A percentile compares a stretch with the other conserved stretches of the same genome.
These are phyloP conservation scores for Acanthisitta chloris DNA, from an alignment of 2,113 vertebrate genomes.

Conservation along the genomic window DNA sequence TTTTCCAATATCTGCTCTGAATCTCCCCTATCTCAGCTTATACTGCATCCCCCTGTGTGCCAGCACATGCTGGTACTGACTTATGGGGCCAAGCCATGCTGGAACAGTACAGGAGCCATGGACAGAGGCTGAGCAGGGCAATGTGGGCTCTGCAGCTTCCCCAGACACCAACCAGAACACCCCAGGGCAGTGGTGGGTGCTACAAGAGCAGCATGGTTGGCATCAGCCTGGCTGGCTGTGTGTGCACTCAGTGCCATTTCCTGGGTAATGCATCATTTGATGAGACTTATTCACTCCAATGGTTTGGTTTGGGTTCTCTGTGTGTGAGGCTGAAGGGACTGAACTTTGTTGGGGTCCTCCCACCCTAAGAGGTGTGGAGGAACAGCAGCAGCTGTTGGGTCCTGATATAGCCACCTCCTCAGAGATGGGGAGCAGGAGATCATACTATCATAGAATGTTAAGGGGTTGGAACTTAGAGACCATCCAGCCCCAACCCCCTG, in stretches of 20 bases:
- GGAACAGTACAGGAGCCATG: neutral
- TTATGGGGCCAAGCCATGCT: fast-evolving
- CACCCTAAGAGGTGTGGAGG: fast-evolving
- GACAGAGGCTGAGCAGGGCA: neutral
- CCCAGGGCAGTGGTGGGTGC: neutral
- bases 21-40: no score
- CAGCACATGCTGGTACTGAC: fast-evolving
- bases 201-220: neutral
- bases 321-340: neutral
- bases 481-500: no score
- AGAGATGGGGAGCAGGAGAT: neutral
- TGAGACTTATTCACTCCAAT: neutral
- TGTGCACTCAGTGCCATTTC: neutral
- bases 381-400: neutral
- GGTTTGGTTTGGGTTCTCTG: neutral
- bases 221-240: neutral
- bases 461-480: no score
- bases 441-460: no score
- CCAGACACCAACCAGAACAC: fast-evolving
- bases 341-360: neutral
- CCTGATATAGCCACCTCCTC: fast-evolving
- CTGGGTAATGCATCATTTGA: fast-evolving
- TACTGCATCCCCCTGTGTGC: neutral
- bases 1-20: no score
- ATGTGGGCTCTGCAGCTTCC: neutral